Conservation (phyloP, 2,888 invertebrate genomes). For the Erebia aethiops region DNA sequence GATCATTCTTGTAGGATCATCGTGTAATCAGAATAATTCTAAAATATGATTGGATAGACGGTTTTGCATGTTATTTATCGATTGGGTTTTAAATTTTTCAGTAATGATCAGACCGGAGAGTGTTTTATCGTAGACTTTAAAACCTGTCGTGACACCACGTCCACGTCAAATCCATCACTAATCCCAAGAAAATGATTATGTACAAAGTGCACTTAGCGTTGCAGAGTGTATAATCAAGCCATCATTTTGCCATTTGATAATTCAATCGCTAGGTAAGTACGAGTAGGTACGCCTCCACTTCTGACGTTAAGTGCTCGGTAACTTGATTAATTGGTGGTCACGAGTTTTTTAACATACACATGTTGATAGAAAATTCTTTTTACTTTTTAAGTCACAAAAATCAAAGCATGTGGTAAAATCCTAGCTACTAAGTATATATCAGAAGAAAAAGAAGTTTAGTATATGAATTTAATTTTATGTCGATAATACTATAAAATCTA, state of each 20-base stretch:
- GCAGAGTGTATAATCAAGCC: slow-evolving; percentile 35
- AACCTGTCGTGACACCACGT: not conserved
- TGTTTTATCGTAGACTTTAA: not conserved
- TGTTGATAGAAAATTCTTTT: not conserved
- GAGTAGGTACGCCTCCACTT: not conserved
- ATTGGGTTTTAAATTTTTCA: no score
- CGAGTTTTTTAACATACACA: slow-evolving; percentile 17
- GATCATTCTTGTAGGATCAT: no score
- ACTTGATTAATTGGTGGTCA: slow-evolving; percentile 26
- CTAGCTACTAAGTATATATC: no score
- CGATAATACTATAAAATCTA: no score
- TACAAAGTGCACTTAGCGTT: slow-evolving; percentile 27
- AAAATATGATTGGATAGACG: no score
- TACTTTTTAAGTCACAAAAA: not conserved
- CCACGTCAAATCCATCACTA: slow-evolving; percentile 3
- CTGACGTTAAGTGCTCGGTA: slow-evolving; percentile 10
- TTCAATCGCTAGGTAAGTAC: slow-evolving; percentile 17
- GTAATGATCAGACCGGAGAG: not conserved
- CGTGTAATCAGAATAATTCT: no score
- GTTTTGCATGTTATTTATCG: no score
- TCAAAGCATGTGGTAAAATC: not conserved
- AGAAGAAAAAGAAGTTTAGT: no score
- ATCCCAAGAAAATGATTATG: slow-evolving; percentile 18
- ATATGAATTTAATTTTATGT: no score
- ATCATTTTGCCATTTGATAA: slow-evolving; percentile 28